Evolutionary conservation across 2,888 invertebrate species (phyloP).

Genomic region (Crepidodera aurea): DNA sequence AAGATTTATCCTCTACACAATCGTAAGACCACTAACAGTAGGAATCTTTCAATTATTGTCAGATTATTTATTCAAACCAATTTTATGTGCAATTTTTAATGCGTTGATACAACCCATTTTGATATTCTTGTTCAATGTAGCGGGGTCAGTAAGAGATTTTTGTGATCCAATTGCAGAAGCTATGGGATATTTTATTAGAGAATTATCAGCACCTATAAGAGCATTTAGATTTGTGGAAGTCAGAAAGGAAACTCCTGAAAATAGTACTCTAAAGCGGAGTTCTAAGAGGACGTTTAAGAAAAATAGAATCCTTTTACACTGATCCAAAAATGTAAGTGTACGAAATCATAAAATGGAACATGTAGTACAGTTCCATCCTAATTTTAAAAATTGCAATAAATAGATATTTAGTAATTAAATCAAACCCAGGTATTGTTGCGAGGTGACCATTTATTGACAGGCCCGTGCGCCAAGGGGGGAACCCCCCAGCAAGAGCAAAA

Average conservation of each 20-base stretch:
- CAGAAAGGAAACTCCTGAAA: slow-evolving; percentile 42
- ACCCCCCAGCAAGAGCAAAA: too few species aligned
- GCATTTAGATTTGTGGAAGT: slow-evolving; percentile 64
- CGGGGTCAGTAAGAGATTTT: slow-evolving; percentile 69
- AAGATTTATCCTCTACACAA: slow-evolving; percentile 66
- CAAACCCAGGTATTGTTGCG: too few species aligned
- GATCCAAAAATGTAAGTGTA: too few species aligned
- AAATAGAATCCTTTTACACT: too few species aligned
- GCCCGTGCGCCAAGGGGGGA: too few species aligned
- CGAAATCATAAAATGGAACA: too few species aligned
- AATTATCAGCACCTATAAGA: slow-evolving; percentile 60
- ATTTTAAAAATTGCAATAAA: too few species aligned
- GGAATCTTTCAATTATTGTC: slow-evolving; percentile 70
- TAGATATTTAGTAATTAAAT: too few species aligned
- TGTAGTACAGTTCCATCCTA: too few species aligned
- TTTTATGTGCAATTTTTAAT: slow-evolving; percentile 70
- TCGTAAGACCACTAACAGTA: slow-evolving; percentile 68
- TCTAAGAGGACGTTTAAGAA: background rate
- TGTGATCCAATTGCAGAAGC: slow-evolving; percentile 69
- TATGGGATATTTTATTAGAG: slow-evolving; percentile 64
- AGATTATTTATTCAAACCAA: slow-evolving; percentile 74
- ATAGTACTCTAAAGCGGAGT: background rate
- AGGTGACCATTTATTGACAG: too few species aligned
- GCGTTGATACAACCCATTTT: slow-evolving; percentile 73
- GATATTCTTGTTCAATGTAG: slow-evolving; percentile 70